Base-by-base conservation (phyloP, 2,888 invertebrate species). In the Tetragonisca angustula region DNA sequence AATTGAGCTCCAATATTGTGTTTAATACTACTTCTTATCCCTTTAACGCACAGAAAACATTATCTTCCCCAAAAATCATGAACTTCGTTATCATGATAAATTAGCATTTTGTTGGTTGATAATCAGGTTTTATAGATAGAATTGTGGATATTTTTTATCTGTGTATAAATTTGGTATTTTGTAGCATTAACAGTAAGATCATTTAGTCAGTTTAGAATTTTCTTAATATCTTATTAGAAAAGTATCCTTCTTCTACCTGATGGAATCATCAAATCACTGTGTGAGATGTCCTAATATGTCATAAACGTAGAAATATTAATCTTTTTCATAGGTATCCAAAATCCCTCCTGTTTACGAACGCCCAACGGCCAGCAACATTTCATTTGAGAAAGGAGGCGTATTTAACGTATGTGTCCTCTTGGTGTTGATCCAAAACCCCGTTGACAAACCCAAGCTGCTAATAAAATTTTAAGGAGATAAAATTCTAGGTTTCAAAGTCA, bases 341-440 rank as follows among this genome's bases (percentile, higher is more conserved):
- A 94, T 93, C 94, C 94, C 94, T 94, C 94, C 94, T 90, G 91
- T 92, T 84, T 88, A 89, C 91, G 82, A 94, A 91, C 91, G 92
- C 89, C 90, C 91, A 91, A 94, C 93, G 93, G 92, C 94, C 91
- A 94, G 92, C 94, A 94, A 93, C 94, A 94, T 94, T 94, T 93
- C 93, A 91, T 90, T 93, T 92, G 94, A 92, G 91, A 90, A 92
- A 91, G 91, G 91, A 92, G 93, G 92, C 82, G 91, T 92, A 88
- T 87, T 90, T 85, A 92, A 91, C 89, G 94, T 94, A 84, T 93
- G 94, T 92, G 61, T 27, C 52, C 52, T 2, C 1, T 17, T 56
- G 17, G 32, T 50, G 17, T 6, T 49, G 2, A n/a, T 43, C 9
- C n/a, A 4, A 49, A 5, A 78, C 17, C n/a, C 54, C 3, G 0